Percentiles rank a stretch among this genome's conserved stretches.
These are phyloP conservation scores for Glareola pratincola DNA, from an alignment of 2,113 vertebrate genomes.

Conservation along the genomic window DNA sequence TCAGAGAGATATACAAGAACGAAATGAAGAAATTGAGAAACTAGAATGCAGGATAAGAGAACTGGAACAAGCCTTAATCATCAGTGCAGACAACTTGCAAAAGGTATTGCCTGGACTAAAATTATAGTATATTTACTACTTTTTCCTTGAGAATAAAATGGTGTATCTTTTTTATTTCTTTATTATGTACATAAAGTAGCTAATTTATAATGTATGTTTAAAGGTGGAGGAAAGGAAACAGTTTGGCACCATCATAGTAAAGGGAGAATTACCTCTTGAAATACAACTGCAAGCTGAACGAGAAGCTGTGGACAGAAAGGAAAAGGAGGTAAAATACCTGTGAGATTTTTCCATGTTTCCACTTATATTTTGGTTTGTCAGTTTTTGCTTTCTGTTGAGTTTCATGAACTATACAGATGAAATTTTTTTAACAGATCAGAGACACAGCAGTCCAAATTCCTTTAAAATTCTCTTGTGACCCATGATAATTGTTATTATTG, in stretches of 20 bases:
- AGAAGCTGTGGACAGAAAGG: conserved; percentile 95
- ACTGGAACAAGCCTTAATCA: conserved; percentile 89
- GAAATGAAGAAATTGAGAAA: conserved; percentile 93
- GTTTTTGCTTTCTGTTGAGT: not conserved
- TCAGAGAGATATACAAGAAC: conserved; percentile 87
- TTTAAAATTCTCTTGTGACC: not conserved
- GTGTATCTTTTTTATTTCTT: not conserved
- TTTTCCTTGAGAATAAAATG: not conserved
- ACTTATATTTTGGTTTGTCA: not conserved
- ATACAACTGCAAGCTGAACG: conserved; percentile 91
- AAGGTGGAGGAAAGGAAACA: conserved; percentile 86
- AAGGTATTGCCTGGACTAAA: conserved; percentile 75
- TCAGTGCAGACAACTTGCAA: conserved; percentile 81
- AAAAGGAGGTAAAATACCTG: conserved; percentile 87
- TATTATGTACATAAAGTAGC: not conserved
- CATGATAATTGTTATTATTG: not conserved
- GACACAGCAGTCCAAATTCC: not conserved
- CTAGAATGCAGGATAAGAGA: conserved; percentile 87
- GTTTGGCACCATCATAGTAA: conserved; percentile 74
- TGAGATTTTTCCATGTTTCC: not conserved
- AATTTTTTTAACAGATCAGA: not conserved
- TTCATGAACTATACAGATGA: not conserved
- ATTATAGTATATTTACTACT: not conserved
- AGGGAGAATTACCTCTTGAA: conserved; percentile 83
- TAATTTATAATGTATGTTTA: conserved; percentile 4